phyloP scores from a whole-genome alignment of 1,140 invertebrate genomes.

The Cardiocondyla obscurior region DNA sequence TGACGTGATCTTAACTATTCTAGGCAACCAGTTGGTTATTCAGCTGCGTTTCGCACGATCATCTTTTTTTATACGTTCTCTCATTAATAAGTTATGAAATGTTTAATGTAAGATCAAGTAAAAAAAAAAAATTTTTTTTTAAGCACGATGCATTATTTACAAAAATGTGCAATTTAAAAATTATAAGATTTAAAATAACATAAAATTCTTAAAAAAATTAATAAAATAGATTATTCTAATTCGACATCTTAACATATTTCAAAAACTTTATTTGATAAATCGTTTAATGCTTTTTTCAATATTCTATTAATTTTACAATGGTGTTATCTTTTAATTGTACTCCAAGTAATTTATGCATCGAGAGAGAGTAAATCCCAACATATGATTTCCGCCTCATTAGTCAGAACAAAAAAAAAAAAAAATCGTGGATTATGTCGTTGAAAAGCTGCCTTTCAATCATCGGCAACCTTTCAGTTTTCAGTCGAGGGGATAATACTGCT shows the following conservation, averaged over 20 bases:
- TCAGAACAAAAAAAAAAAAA: not conserved
- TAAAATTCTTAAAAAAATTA: not conserved
- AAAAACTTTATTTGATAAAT: not conserved
- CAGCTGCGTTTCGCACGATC: not conserved
- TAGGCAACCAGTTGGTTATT: not conserved
- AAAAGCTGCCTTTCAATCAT: constrained; percentile 37
- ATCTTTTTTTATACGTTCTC: not conserved
- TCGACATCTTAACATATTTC: not conserved
- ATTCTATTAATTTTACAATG: not conserved
- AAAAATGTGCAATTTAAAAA: not conserved
- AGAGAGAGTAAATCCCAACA: not conserved
- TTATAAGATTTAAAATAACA: not conserved
- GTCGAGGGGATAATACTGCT: not conserved
- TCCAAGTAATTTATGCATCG: not conserved
- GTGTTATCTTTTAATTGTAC: not conserved
- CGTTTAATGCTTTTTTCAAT: not conserved
- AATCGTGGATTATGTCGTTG: not conserved
- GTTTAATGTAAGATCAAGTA: not conserved
- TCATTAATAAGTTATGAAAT: not conserved
- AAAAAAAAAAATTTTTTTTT: not conserved
- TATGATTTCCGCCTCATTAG: constrained; percentile 39
- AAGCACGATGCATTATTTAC: not conserved
- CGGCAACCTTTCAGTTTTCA: constrained; percentile 8
- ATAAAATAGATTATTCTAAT: not conserved
- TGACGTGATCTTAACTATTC: constrained; percentile 24